These are phyloP conservation scores for Daubentonia madagascariensis DNA, from an alignment of 2,113 vertebrate species.

Conservation along the genomic window DNA sequence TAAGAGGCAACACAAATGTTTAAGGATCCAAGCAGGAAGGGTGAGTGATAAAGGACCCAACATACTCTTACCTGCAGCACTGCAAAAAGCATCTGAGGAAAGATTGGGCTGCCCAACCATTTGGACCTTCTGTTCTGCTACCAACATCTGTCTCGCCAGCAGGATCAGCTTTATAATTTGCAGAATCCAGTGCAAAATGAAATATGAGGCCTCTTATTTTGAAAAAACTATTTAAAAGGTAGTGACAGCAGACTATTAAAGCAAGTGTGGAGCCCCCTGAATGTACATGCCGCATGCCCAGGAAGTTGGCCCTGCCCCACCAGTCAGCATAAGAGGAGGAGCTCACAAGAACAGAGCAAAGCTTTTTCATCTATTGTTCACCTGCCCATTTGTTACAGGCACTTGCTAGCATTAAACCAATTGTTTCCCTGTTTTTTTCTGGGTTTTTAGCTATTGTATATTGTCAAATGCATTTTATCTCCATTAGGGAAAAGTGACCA, in stretches of 20 bases:
- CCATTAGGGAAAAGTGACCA: not conserved
- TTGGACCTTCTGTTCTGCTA: not conserved
- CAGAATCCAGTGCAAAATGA: not conserved
- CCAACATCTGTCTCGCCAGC: not conserved
- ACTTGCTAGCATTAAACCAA: not conserved
- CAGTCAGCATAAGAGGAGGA: not conserved
- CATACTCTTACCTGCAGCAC: not conserved
- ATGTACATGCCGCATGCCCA: fast-evolving
- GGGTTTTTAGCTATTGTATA: too few species aligned
- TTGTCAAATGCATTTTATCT: not conserved
- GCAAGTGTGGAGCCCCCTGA: not conserved
- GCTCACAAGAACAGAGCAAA: not conserved
- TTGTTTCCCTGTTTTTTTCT: not conserved
- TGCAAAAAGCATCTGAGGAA: not conserved
- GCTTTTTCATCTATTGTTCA: not conserved
- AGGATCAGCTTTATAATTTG: not conserved
- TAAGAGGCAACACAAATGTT: not conserved
- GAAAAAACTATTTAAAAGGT: not conserved
- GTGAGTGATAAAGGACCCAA: not conserved
- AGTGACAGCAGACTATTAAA: not conserved
- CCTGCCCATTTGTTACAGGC: not conserved
- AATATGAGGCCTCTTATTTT: not conserved
- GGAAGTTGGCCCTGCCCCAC: not conserved
- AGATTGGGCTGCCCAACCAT: not conserved
- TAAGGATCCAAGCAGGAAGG: not conserved